Conservation (phyloP, 2,797 vertebrate genomes). For the Pempheris klunzingeri region DNA sequence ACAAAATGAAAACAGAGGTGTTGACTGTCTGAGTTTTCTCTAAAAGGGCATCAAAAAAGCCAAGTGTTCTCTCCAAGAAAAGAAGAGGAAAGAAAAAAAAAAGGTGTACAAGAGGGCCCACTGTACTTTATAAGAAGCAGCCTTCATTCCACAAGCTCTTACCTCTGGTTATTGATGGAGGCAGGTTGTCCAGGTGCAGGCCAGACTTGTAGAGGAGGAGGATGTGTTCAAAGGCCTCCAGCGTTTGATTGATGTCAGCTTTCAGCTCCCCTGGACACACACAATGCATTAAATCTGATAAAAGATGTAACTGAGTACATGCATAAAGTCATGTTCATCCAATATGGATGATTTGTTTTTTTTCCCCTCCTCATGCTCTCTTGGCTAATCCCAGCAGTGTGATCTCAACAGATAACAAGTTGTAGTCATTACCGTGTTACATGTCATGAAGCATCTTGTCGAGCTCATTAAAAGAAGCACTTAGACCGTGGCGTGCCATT, state of each 20-base stretch:
- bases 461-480: constrained; percentile 60
- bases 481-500: constrained; percentile 56
- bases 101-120: constrained; percentile 38
- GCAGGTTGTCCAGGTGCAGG: constrained; percentile 87
- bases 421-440: constrained; percentile 48
- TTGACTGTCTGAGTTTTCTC: constrained; percentile 37
- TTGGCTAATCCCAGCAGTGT: constrained; percentile 21
- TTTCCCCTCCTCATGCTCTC: neutral
- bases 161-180: constrained; percentile 87
- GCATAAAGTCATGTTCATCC: constrained; percentile 19
- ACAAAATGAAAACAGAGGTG: constrained; percentile 65
- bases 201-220: constrained; percentile 92
- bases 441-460: constrained; percentile 45
- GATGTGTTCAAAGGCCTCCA: constrained; percentile 90
- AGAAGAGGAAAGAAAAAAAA: constrained; percentile 18
- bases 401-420: constrained; percentile 44
- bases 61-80: constrained; percentile 23
- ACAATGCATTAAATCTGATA: constrained; percentile 48
- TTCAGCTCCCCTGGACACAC: constrained; percentile 88
- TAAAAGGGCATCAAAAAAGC: constrained; percentile 22
- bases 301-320: constrained; percentile 34
- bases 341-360: constrained; percentile 15
- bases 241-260: constrained; percentile 88
- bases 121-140: constrained; percentile 57
- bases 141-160: constrained; percentile 58